Evolutionary conservation across 2,113 vertebrate genomes (phyloP).

Genomic region (Condylura cristata): DNA sequence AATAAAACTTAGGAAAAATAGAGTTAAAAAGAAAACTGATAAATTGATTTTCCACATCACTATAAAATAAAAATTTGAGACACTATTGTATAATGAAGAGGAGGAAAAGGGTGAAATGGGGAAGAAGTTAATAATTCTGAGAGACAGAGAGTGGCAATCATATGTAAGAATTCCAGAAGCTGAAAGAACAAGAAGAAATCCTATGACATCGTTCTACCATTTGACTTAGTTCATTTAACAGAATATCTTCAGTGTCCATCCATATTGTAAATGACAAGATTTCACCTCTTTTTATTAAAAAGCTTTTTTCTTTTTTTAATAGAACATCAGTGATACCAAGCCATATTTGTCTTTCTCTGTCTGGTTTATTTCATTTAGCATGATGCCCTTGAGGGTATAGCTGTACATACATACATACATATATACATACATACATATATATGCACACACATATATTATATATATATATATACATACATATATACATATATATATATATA

Average conservation of each 20-base stretch:
- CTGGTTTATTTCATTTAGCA: background rate
- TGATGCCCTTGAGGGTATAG: background rate
- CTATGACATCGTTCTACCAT: no score
- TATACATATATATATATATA: background rate
- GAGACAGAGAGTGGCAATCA: background rate
- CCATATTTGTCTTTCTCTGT: background rate
- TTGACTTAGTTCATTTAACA: no score
- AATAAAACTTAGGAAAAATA: background rate
- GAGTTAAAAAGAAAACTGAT: background rate
- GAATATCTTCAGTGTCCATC: no score
- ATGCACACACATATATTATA: background rate
- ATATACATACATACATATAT: background rate
- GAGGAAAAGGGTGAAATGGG: background rate
- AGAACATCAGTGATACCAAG: background rate
- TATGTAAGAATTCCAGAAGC: background rate
- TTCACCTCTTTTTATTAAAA: no score
- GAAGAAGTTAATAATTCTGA: background rate
- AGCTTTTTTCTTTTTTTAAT: no score
- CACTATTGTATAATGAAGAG: background rate
- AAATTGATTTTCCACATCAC: background rate
- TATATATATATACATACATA: background rate
- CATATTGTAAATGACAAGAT: no score
- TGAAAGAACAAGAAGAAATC: background rate
- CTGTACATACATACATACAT: background rate
- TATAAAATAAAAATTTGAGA: background rate